Conservation (phyloP, 2,113 vertebrate species). For the Boleophthalmus pectinirostris region DNA sequence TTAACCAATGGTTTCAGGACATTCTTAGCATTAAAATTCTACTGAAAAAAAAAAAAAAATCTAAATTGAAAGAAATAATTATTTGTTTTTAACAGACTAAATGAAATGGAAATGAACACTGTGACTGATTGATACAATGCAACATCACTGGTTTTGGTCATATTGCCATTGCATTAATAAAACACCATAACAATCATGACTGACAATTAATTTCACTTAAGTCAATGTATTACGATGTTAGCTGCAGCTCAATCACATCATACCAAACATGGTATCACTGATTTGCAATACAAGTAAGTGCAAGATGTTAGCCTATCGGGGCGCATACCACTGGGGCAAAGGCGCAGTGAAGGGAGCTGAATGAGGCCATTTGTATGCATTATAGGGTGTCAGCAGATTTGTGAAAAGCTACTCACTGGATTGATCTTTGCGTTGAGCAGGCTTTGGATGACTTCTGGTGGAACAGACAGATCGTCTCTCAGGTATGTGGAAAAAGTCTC, state of each 20-base stretch:
- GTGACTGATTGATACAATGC: no score
- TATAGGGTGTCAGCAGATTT: conserved; percentile 1
- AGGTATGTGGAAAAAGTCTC: conserved; percentile 72
- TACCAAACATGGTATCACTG: neutral
- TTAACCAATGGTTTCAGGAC: no score
- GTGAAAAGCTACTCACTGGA: conserved; percentile 56
- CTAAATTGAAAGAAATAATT: no score
- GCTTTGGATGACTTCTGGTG: conserved; percentile 51
- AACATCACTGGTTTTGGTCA: no score
- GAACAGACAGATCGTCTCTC: conserved; percentile 49
- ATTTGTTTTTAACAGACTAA: no score
- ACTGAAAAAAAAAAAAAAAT: no score
- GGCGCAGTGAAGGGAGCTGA: neutral
- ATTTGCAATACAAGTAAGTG: neutral
- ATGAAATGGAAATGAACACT: no score
- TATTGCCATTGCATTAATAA: no score
- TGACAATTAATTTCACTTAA: neutral
- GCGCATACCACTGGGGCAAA: neutral
- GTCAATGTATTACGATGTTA: neutral
- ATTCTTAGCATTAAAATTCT: no score
- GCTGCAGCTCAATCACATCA: neutral
- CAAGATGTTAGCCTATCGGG: neutral
- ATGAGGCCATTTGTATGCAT: neutral
- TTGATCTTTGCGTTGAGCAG: conserved; percentile 58
- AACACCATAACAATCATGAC: no score